These are phyloP conservation scores for Taphrorychus bicolor DNA, from an alignment of 2,888 invertebrate genomes.

Conservation along the genomic window DNA sequence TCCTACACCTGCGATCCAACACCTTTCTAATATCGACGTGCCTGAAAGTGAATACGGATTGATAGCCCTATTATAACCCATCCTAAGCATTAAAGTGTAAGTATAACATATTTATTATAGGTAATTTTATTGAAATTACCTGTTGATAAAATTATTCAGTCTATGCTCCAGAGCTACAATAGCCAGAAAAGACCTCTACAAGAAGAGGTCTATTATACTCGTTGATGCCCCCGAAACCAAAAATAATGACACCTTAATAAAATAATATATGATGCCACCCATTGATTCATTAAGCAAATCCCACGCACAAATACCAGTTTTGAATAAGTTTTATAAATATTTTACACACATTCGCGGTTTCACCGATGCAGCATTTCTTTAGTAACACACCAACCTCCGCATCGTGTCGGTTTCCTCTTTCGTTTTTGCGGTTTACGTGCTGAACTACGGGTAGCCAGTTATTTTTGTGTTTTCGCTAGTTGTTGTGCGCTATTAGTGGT, in stretches of 20 bases:
- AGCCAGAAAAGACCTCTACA: too few relatives aligned
- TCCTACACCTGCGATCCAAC: too few relatives aligned
- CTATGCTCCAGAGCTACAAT: too few relatives aligned
- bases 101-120: too few relatives aligned
- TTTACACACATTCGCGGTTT: slow-evolving; percentile 15
- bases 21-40: too few relatives aligned
- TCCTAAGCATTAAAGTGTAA: too few relatives aligned
- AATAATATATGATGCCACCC: slow-evolving; percentile 7
- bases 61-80: too few relatives aligned
- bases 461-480: slow-evolving; percentile 17
- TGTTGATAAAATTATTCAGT: too few relatives aligned
- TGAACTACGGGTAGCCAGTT: slow-evolving; percentile 23
- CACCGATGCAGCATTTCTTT: slow-evolving; percentile 28
- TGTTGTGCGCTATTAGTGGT: slow-evolving; percentile 19
- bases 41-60: too few relatives aligned
- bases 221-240: background rate
- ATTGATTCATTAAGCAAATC: slow-evolving; percentile 20
- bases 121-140: too few relatives aligned
- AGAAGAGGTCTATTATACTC: too few relatives aligned
- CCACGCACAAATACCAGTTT: slow-evolving; percentile 34
- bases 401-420: slow-evolving; percentile 14
- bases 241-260: background rate
- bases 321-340: slow-evolving; percentile 25
- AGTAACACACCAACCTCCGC: slow-evolving; percentile 17
- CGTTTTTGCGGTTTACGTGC: slow-evolving; percentile 12